These are phyloP conservation scores for Bembecia ichneumoniformis DNA, from an alignment of 2,888 invertebrate species.

Conservation along the genomic window DNA sequence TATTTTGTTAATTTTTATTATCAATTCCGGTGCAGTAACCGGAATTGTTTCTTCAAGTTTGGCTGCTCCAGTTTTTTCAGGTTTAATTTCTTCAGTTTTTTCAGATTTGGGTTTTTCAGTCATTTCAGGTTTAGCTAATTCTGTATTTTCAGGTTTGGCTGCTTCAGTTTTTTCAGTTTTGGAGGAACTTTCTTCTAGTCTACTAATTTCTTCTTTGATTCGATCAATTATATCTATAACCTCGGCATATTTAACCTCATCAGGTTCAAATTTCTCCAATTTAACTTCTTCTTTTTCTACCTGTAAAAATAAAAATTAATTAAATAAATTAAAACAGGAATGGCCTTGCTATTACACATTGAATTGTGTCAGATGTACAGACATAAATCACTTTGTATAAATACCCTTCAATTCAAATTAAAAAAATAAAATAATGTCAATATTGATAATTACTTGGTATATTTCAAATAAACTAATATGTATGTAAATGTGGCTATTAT, in stretches of 20 bases:
- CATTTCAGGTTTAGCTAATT: constrained; percentile 9
- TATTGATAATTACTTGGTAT: no score
- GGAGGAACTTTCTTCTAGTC: constrained; percentile 47
- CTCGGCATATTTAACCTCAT: constrained; percentile 39
- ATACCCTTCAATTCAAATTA: no score
- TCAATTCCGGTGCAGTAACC: no score
- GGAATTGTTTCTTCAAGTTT: constrained; percentile 6
- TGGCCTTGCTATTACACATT: background rate
- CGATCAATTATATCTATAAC: constrained; percentile 51
- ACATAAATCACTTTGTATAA: no score
- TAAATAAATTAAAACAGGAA: background rate
- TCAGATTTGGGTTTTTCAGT: constrained; percentile 11
- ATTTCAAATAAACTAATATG: no score
- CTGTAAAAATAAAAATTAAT: constrained; percentile 19
- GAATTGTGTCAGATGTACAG: no score
- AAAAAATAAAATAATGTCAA: no score
- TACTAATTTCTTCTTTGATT: constrained; percentile 56
- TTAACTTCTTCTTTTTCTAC: constrained; percentile 42
- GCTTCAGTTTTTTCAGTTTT: no score
- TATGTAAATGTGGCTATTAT: no score
- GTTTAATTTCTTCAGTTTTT: constrained; percentile 5
- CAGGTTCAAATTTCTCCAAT: constrained; percentile 50
- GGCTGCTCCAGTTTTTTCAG: constrained; percentile 16
- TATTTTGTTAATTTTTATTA: no score
- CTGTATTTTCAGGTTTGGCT: constrained; percentile 11